Evolutionary conservation across 1,140 invertebrate genomes (phyloP).

Genomic region (Drosophila pruinosa): DNA sequence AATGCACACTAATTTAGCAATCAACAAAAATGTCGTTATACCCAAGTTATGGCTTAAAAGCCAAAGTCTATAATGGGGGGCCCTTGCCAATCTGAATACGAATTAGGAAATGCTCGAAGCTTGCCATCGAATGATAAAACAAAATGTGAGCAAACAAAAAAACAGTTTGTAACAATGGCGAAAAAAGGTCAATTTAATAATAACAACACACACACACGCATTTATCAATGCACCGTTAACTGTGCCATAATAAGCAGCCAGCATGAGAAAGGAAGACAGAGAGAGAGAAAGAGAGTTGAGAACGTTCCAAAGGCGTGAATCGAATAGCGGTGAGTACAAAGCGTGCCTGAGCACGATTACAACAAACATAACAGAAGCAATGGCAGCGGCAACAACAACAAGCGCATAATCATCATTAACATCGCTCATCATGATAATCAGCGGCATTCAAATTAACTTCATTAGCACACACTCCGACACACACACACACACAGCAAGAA

Average conservation of each 20-base stretch:
- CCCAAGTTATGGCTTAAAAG: conserved; percentile 34
- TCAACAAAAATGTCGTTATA: conserved; percentile 50
- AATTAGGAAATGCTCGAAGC: conserved; percentile 52
- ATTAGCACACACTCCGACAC: conserved; percentile 30
- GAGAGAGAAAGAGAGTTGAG: conserved; percentile 19
- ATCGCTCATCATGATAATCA: conserved; percentile 37
- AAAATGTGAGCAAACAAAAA: conserved; percentile 20
- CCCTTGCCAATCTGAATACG: conserved; percentile 59
- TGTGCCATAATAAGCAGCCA: conserved; percentile 61
- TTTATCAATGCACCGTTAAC: conserved; percentile 73
- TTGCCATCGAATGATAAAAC: conserved; percentile 45
- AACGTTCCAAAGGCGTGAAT: conserved; percentile 21
- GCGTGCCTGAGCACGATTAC: conserved; percentile 36
- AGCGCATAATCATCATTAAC: conserved; percentile 53
- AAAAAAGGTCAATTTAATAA: conserved; percentile 80
- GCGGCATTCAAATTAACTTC: conserved; percentile 72
- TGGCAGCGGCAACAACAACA: conserved; percentile 8
- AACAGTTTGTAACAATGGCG: conserved; percentile 38
- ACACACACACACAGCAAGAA: background rate
- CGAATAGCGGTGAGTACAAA: conserved; percentile 62
- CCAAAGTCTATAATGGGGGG: conserved; percentile 45
- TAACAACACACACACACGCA: conserved; percentile 33
- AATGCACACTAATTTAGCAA: conserved; percentile 68
- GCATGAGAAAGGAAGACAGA: conserved; percentile 5
- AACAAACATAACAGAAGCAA: conserved; percentile 37